Evolutionary conservation across 2,113 vertebrate genomes (phyloP).

Genomic region (Spheniscus mendiculus): DNA sequence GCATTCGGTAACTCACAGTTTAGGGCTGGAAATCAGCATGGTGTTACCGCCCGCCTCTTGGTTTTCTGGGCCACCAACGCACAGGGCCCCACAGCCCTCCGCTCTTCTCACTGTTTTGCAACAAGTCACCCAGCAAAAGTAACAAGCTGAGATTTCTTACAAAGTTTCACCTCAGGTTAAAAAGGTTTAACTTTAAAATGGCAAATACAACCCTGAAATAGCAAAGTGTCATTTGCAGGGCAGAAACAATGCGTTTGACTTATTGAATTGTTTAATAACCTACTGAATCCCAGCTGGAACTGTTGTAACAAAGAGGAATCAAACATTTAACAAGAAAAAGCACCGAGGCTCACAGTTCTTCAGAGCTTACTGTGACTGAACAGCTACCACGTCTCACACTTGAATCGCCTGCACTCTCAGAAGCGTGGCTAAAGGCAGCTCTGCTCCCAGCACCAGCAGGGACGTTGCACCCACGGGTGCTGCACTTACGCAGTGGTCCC

Average conservation of each 20-base stretch:
- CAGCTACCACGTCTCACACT: not conserved
- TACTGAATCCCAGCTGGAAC: accelerated
- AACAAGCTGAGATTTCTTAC: not conserved
- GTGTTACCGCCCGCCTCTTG: accelerated
- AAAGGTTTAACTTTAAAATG: not conserved
- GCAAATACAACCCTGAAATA: not conserved
- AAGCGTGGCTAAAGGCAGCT: not conserved
- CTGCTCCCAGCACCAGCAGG: not conserved
- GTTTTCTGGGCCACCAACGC: not conserved
- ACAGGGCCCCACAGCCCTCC: accelerated
- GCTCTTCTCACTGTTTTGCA: not conserved
- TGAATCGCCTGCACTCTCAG: accelerated
- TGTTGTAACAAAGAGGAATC: not conserved
- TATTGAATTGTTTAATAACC: not conserved
- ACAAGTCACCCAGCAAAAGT: not conserved
- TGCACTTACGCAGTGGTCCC: constrained; percentile 90
- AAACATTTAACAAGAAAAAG: not conserved
- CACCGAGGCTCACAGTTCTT: not conserved
- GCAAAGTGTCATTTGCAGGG: not conserved
- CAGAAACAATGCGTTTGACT: accelerated
- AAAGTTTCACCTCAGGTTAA: not conserved
- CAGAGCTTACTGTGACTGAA: not conserved
- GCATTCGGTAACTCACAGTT: not conserved
- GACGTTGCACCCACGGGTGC: accelerated
- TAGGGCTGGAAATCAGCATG: not conserved